Conservation (phyloP, 2,888 invertebrate species). For the Hipparchia semele region DNA sequence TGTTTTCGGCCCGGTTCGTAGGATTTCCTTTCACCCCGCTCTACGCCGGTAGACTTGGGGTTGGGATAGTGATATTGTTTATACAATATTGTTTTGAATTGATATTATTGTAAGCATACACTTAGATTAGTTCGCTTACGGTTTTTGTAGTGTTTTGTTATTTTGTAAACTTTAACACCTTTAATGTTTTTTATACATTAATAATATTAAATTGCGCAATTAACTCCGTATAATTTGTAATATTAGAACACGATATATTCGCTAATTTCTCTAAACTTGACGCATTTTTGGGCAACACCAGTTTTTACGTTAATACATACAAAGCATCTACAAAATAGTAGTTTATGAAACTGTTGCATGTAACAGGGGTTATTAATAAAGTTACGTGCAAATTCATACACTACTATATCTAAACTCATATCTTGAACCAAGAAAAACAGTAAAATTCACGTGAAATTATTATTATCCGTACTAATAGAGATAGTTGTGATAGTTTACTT, state of each 20-base stretch:
- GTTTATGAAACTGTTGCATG: no score
- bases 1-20: constrained; percentile 81
- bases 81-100: constrained; percentile 70
- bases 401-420: no score
- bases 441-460: no score
- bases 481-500: no score
- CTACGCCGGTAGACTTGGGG: constrained; percentile 46
- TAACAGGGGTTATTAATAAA: no score
- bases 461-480: no score
- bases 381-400: no score
- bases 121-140: constrained; percentile 72
- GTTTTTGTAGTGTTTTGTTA: constrained; percentile 75
- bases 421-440: no score
- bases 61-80: constrained; percentile 65
- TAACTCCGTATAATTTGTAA: constrained; percentile 64
- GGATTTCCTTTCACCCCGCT: constrained; percentile 65
- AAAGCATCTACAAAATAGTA: constrained; percentile 39
- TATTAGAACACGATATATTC: constrained; percentile 48
- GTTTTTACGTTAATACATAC: constrained; percentile 35
- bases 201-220: constrained; percentile 60
- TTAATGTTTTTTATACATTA: constrained; percentile 59
- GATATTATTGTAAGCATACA: constrained; percentile 74
- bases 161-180: constrained; percentile 77
- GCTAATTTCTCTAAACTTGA: constrained; percentile 57
- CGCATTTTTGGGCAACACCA: constrained; percentile 50